Evolutionary conservation across 2,888 invertebrate genomes (phyloP).

Genomic region (Apamea monoglypha): DNA sequence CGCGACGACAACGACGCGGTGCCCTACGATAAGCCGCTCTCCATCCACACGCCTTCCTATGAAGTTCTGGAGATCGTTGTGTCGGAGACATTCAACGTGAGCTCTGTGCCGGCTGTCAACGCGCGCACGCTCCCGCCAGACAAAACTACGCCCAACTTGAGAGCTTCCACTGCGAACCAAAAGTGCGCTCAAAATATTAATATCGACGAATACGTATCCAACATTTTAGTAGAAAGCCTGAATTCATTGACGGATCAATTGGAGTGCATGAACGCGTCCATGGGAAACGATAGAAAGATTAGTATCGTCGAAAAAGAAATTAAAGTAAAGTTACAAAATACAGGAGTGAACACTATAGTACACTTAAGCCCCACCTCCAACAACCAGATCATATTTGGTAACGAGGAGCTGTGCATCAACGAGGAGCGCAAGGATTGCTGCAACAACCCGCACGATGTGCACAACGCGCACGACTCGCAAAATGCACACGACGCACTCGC

Average conservation of each 20-base stretch:
- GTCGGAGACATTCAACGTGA: slow-evolving; percentile 80
- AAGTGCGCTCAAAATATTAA: slow-evolving; percentile 73
- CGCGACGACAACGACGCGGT: slow-evolving; percentile 73
- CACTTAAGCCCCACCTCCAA: slow-evolving; percentile 88
- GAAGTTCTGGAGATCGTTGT: slow-evolving; percentile 86
- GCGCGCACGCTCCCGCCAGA: slow-evolving; percentile 32
- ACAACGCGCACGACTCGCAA: slow-evolving; percentile 22
- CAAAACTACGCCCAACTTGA: slow-evolving; percentile 36
- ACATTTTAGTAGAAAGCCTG: slow-evolving; percentile 88
- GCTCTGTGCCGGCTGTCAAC: slow-evolving; percentile 52
- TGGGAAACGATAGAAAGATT: slow-evolving; percentile 81
- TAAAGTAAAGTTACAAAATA: slow-evolving; percentile 87
- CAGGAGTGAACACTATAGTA: slow-evolving; percentile 87
- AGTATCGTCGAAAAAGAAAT: slow-evolving; percentile 88
- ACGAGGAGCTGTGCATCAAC: slow-evolving; percentile 83
- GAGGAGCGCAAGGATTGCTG: slow-evolving; percentile 68
- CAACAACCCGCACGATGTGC: slow-evolving; percentile 67
- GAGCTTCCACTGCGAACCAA: slow-evolving; percentile 58
- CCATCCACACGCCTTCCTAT: slow-evolving; percentile 75
- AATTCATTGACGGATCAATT: slow-evolving; percentile 87
- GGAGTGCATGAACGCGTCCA: slow-evolving; percentile 84
- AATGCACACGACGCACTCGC: slow-evolving; percentile 48
- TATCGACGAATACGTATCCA: slow-evolving; percentile 88
- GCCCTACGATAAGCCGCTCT: slow-evolving; percentile 73
- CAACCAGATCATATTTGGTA: slow-evolving; percentile 87